A percentile compares a stretch with the other conserved stretches of the same genome.
These are phyloP conservation scores for Bhutanitis thaidina DNA, from an alignment of 2,888 invertebrate species.

Conservation along the genomic window DNA sequence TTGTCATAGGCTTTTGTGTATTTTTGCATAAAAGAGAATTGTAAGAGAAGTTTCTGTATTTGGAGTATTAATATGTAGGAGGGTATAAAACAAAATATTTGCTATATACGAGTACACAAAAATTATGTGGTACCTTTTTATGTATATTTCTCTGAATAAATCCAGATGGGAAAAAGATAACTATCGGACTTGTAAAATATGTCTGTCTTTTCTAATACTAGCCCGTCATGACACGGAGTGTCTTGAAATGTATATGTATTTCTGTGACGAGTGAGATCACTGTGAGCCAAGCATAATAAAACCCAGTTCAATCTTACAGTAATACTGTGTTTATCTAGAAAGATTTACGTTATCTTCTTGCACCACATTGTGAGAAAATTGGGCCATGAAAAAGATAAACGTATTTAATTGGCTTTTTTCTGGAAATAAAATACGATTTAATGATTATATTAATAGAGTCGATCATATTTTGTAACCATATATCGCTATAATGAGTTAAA, in stretches of 20 bases:
- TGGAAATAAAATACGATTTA: not conserved
- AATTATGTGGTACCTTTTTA: not conserved
- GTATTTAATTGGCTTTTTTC: slow-evolving; percentile 9
- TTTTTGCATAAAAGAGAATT: not conserved
- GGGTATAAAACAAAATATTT: not conserved
- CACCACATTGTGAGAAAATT: slow-evolving; percentile 54
- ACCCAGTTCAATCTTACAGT: slow-evolving; percentile 62
- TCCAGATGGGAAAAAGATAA: too few species aligned
- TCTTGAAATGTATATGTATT: slow-evolving; percentile 65
- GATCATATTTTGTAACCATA: too few species aligned
- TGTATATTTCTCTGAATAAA: not conserved
- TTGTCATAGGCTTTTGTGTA: slow-evolving; percentile 21
- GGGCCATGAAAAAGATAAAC: slow-evolving; percentile 42
- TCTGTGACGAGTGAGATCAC: slow-evolving; percentile 38
- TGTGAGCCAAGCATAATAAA: slow-evolving; percentile 53
- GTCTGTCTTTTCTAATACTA: not conserved
- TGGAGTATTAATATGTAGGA: not conserved
- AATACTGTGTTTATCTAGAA: slow-evolving; percentile 68
- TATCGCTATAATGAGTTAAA: too few species aligned
- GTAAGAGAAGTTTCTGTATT: not conserved
- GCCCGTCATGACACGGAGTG: slow-evolving; percentile 60
- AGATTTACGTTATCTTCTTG: slow-evolving; percentile 52
- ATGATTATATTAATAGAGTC: too few species aligned
- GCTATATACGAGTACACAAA: not conserved
- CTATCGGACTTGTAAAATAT: too few species aligned